Percentiles rank a stretch among this genome's conserved stretches.
Evolutionary conservation across 1,140 invertebrate species (phyloP).

Genomic region (Cryptotermes secundus): DNA sequence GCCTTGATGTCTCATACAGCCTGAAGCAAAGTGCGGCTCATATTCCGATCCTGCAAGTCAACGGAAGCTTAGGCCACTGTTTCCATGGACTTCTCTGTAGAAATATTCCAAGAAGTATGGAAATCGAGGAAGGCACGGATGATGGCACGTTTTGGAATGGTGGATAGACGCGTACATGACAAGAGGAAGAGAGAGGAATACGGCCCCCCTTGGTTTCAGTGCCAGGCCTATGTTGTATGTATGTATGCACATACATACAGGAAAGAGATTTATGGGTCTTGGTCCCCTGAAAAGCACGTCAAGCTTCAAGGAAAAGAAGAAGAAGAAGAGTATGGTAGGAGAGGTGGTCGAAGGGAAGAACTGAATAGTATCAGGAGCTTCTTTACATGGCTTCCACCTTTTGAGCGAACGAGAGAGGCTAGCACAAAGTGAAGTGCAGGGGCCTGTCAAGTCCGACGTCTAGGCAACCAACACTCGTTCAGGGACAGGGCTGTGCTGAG

Average conservation of each 20-base stretch:
- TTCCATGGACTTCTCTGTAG: too few species aligned
- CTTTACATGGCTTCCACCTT: not conserved
- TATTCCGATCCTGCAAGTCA: too few species aligned
- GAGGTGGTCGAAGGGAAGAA: not conserved
- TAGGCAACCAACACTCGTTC: not conserved
- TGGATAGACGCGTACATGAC: not conserved
- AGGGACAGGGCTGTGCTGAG: too few species aligned
- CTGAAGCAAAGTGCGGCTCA: too few species aligned
- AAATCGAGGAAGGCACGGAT: not conserved
- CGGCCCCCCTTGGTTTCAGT: not conserved
- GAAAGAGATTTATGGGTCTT: constrained; percentile 1
- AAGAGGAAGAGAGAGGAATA: not conserved
- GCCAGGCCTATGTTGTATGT: not conserved
- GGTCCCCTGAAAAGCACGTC: constrained; percentile 8
- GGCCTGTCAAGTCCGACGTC: not conserved
- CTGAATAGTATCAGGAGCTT: constrained; percentile 11
- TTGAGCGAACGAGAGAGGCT: not conserved
- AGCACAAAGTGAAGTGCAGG: not conserved
- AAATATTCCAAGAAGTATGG: too few species aligned
- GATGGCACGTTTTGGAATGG: not conserved
- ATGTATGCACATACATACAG: not conserved
- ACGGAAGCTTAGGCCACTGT: too few species aligned
- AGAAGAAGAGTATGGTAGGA: not conserved
- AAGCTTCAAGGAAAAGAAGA: constrained; percentile 10
- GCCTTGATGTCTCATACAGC: too few species aligned